A percentile compares a stretch with the other conserved stretches of the same genome.
phyloP scores from a whole-genome alignment of 2,888 invertebrate species.

The Zelleria hepariella region DNA sequence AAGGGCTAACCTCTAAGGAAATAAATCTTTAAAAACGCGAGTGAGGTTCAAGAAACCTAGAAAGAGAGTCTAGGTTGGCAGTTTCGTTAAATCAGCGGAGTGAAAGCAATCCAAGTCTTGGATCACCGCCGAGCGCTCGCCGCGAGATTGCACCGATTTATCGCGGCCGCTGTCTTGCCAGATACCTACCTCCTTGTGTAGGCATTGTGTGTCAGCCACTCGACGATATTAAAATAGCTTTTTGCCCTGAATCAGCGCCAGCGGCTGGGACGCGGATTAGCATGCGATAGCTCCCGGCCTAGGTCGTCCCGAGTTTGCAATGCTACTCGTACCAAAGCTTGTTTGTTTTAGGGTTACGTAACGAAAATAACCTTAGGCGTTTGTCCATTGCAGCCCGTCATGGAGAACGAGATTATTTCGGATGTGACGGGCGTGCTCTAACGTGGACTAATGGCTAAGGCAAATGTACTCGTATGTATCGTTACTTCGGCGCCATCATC shows the following conservation, averaged over 20 bases:
- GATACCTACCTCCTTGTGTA: background rate
- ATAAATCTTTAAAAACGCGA: background rate
- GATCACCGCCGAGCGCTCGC: slow-evolving; percentile 40
- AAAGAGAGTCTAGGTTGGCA: slow-evolving; percentile 6
- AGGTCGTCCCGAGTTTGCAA: too few relatives aligned
- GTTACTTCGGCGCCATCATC: too few relatives aligned
- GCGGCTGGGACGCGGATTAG: background rate
- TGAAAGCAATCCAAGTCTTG: slow-evolving; percentile 37
- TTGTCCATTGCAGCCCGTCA: too few relatives aligned
- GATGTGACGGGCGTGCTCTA: too few relatives aligned
- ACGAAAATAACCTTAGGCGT: too few relatives aligned
- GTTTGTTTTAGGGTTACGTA: too few relatives aligned
- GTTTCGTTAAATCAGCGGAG: slow-evolving; percentile 50
- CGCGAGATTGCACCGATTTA: slow-evolving; percentile 50
- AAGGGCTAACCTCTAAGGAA: too few relatives aligned
- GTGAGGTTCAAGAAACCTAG: background rate
- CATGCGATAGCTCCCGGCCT: background rate
- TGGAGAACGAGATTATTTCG: too few relatives aligned
- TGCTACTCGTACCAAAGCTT: too few relatives aligned
- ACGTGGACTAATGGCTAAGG: too few relatives aligned
- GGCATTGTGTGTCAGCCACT: slow-evolving; percentile 3
- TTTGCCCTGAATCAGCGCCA: background rate
- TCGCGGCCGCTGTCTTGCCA: slow-evolving; percentile 21
- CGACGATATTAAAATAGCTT: slow-evolving; percentile 3
- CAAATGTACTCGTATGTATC: too few relatives aligned